Evolutionary conservation across 2,888 invertebrate genomes (phyloP), one percentile per base, ranked within the genome.

Genomic region (Tetrapedia diversipes): DNA sequence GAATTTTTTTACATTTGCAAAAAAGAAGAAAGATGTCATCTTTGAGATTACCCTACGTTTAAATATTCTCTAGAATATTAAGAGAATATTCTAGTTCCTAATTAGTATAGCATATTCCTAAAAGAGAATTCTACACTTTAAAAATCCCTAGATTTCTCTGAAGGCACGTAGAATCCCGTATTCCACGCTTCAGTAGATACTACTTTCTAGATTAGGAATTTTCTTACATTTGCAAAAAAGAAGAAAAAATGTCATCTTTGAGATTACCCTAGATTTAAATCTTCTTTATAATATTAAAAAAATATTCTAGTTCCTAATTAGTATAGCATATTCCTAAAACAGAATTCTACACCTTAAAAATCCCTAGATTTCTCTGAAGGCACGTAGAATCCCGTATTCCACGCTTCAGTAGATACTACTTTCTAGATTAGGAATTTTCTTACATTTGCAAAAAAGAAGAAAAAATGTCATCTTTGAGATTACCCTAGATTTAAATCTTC

Each of bases 151-250:
- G n/a, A n/a, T 7, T 54, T 54, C 22, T 34, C 2, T 7, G 22
- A 22, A 8, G 14, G 29, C 27, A 27, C 29, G 4, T 27, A 1
- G 2, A n/a, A 29, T 10, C 10, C 1, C 2, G 3, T 29, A 27
- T 29, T 27, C 14, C 11, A 8, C 11, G 14, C 24, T 49, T 24
- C 0, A 0, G 1, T 16, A 24, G 8, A 16, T 16, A 16, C n/a
- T 34, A 47, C 24, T 61, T 24, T 14, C 51, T 16, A 34, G 22
- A 47, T 34, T 60, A n/a, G 2, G 2, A 34, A 61, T 61, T n/a
- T 11, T 10, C 4, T 22, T 22, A 45, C 1, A 19, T 43, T 43
- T n/a, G 19, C 16, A 39, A 16, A 14, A 14, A 14, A 32, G 8
- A 4, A 32, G 8, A 7, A 7, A n/a, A 32, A 32, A 32, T 0